Conservation (phyloP, 2,888 invertebrate species). For the Lamproptera curius region DNA sequence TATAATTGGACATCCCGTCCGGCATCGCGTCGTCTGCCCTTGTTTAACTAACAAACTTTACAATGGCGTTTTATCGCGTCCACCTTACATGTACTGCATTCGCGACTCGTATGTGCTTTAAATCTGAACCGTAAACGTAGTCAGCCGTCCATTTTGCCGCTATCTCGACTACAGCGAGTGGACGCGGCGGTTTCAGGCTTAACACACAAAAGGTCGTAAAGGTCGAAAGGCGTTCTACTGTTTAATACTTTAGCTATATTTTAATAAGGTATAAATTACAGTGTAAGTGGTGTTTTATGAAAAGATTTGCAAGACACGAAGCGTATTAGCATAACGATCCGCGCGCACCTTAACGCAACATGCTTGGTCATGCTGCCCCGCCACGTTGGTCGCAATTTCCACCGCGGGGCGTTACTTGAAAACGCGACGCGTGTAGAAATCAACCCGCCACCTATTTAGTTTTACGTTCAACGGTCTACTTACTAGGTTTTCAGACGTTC, state of each 20-base stretch:
- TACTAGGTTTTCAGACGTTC: conserved; percentile 1
- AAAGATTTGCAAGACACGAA: conserved; percentile 30
- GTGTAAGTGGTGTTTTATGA: conserved; percentile 12
- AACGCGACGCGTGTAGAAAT: conserved; percentile 36
- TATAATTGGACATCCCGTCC: conserved; percentile 27
- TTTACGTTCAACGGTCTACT: conserved; percentile 7
- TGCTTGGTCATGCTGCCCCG: conserved; percentile 76
- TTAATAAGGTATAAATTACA: conserved; percentile 33
- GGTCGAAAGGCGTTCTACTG: too few relatives aligned
- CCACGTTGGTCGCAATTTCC: conserved; percentile 71
- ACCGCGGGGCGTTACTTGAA: conserved; percentile 59
- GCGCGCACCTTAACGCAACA: conserved; percentile 74
- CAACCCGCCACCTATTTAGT: conserved; percentile 21
- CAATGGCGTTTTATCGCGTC: conserved; percentile 59
- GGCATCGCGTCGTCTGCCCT: conserved; percentile 39
- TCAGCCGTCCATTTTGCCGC: conserved; percentile 75
- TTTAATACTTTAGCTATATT: too few relatives aligned
- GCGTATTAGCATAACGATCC: conserved; percentile 73
- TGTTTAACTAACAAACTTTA: conserved; percentile 60
- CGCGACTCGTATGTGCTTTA: conserved; percentile 61
- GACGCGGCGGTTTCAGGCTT: conserved; percentile 50
- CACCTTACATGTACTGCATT: conserved; percentile 55
- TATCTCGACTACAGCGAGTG: conserved; percentile 63
- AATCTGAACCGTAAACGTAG: conserved; percentile 72
- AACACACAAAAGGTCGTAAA: too few relatives aligned